Evolutionary conservation across 23 tunicate species (phyloP).

Genomic region (Trididemnum clinides): DNA sequence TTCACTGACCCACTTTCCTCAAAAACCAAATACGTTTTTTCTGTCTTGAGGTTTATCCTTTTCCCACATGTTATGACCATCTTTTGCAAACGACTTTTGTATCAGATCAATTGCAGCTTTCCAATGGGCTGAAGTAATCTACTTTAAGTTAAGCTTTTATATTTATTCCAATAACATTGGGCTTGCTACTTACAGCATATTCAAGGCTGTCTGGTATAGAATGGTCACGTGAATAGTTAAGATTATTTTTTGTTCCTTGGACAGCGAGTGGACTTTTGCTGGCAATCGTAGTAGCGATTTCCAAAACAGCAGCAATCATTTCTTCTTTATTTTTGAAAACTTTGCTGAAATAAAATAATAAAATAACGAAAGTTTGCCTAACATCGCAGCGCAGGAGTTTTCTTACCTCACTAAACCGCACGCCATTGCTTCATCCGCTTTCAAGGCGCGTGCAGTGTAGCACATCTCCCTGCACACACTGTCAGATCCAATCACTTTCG

Average conservation of each 20-base stretch:
- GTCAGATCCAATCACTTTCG: constrained; percentile 85
- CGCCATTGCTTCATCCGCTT: constrained; percentile 65
- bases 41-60: too few species aligned
- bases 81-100: too few species aligned
- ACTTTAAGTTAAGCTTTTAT: too few species aligned
- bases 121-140: too few species aligned
- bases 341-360: constrained; percentile 61
- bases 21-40: too few species aligned
- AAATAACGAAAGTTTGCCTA: too few species aligned
- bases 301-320: constrained; percentile 60
- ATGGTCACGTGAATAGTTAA: constrained; percentile 85
- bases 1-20: too few species aligned
- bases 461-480: constrained; percentile 78
- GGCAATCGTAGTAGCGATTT: constrained; percentile 75
- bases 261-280: constrained; percentile 94
- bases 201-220: constrained; percentile 51
- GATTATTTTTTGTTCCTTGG: constrained; percentile 73
- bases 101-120: too few species aligned
- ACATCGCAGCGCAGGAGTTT: too few species aligned
- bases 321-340: constrained; percentile 65
- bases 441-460: constrained; percentile 70
- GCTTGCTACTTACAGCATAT: neutral
- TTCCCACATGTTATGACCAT: too few species aligned
- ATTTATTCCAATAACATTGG: neutral
- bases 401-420: constrained; percentile 76